Evolutionary conservation across 2,888 invertebrate genomes (phyloP), one percentile per base, ranked within the genome.

Genomic region (Cantharis rufa): DNA sequence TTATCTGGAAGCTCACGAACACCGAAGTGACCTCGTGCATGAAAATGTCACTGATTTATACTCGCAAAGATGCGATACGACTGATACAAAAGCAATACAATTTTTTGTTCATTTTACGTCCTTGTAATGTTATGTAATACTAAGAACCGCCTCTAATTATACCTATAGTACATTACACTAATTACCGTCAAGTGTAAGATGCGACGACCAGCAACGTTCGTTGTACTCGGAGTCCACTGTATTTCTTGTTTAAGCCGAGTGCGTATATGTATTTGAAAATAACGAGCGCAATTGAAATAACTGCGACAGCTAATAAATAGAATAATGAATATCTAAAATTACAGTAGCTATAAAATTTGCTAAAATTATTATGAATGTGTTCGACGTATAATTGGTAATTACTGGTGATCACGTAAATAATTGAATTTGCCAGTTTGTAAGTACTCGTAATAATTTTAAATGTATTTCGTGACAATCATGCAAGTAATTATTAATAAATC

Each of bases 1-100:
- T 84, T 84, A 84, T 85, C 85, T 84, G 81, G 82, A 82, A 82
- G 76, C 83, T 81, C 85, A 85, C 85, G 84, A 84, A 85, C 83
- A 72, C 64, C 75, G 74, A 76, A 82, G 84, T 84, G 84, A 84
- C 84, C 84, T 82, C 82, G 80, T 80, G 83, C 84, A 84, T 84
- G 84, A 82, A 85, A 85, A 84, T 84, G 84, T 84, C 83, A 84
- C 82, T 84, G 82, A 81, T 83, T 83, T 84, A 83, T 84, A 77
- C 72, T 62, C 71, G 70, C 72, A 77, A 75, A 79, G 79, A 79
- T 77, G 73, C 78, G 76, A 73, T 78, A 78, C 77, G 71, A 71
- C 73, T 27, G 61, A 62, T 72, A 69, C 73, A 69, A 13, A 66
- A 69, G 73, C 69, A 48, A 61, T 68, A 66, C 62, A 69, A 61